Conservation (phyloP, 2,888 invertebrate species). For the Lacanobia wlatinum region DNA sequence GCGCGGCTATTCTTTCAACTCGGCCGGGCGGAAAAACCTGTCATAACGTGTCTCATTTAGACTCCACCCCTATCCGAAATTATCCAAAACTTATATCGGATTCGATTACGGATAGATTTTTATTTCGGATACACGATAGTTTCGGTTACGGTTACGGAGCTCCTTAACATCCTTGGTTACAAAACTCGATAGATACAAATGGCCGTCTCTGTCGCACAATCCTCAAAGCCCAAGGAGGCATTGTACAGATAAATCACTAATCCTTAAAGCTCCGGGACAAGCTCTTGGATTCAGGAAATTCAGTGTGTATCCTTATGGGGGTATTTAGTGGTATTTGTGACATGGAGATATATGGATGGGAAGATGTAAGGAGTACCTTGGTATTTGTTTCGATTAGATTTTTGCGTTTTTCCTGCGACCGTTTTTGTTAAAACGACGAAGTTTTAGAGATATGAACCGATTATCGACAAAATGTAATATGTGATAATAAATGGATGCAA, state of each 20-base stretch:
- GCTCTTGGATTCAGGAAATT: constrained; percentile 24
- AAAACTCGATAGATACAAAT: constrained; percentile 45
- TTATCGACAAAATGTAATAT: no score
- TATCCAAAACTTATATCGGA: no score
- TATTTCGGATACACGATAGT: no score
- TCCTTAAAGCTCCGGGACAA: constrained; percentile 38
- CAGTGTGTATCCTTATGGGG: background rate
- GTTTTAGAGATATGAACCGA: no score
- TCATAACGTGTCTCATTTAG: no score
- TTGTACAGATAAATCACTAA: constrained; percentile 52
- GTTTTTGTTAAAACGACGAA: no score
- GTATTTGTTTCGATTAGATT: constrained; percentile 4
- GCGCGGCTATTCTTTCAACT: no score
- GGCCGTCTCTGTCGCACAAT: constrained; percentile 13
- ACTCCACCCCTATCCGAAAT: no score
- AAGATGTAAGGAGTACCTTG: background rate
- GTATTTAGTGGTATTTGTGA: constrained; percentile 5
- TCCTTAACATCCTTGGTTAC: background rate
- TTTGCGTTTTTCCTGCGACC: background rate
- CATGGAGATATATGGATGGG: background rate
- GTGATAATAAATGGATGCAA: no score
- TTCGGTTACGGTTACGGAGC: no score
- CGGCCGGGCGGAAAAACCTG: no score
- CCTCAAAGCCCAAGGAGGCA: constrained; percentile 35
- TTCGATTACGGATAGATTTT: no score